Conservation (phyloP, 2,888 invertebrate species). For the Andrena praecox region DNA sequence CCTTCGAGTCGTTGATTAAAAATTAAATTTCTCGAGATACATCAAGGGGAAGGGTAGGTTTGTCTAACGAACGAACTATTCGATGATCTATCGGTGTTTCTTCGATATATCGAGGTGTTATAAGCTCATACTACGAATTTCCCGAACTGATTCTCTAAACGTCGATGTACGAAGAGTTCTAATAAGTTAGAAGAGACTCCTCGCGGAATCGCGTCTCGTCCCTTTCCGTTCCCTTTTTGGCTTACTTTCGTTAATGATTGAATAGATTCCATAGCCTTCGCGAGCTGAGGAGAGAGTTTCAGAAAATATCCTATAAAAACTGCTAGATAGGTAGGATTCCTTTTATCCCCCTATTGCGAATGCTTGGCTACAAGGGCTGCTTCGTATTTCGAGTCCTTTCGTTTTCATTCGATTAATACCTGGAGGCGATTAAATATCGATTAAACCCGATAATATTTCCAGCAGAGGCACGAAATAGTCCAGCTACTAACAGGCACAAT, state of each 20-base stretch:
- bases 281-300: neutral
- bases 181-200: conserved; percentile 3
- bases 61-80: conserved; percentile 19
- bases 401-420: conserved; percentile 33
- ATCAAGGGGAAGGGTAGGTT: conserved; percentile 13
- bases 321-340: neutral
- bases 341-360: conserved; percentile 28
- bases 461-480: conserved; percentile 79
- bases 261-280: neutral
- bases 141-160: neutral
- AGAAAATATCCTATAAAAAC: conserved; percentile 1
- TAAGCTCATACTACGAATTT: conserved; percentile 40
- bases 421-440: conserved; percentile 45
- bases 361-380: conserved; percentile 24
- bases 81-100: conserved; percentile 5
- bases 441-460: conserved; percentile 60
- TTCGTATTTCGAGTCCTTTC: neutral
- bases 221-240: no score
- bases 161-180: conserved; percentile 18
- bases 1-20: conserved; percentile 6
- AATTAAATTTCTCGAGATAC: conserved; percentile 33
- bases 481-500: conserved; percentile 71
- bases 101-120: conserved; percentile 8
- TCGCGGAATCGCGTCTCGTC: neutral
- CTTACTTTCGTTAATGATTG: conserved; percentile 21